These are phyloP conservation scores for Brachylomia viminalis DNA, from an alignment of 2,888 invertebrate genomes.

Conservation along the genomic window DNA sequence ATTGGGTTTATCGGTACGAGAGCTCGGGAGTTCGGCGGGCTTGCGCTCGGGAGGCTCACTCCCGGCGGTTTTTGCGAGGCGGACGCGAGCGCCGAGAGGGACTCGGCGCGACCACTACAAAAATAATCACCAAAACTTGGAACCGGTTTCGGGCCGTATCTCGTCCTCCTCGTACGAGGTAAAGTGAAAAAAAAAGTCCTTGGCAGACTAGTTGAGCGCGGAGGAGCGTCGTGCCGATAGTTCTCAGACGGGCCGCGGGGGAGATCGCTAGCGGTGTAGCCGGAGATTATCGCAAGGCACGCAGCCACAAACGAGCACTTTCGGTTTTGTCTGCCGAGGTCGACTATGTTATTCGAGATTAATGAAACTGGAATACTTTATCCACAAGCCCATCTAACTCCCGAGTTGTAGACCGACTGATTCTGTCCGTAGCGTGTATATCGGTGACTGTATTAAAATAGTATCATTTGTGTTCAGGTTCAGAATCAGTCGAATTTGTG, in stretches of 20 bases:
- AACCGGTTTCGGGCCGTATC: conserved; percentile 85
- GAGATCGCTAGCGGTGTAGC: conserved; percentile 77
- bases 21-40: conserved; percentile 83
- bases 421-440: conserved; percentile 70
- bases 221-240: conserved; percentile 70
- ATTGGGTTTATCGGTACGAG: conserved; percentile 78
- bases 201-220: conserved; percentile 76
- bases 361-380: conserved; percentile 59
- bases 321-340: conserved; percentile 61
- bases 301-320: conserved; percentile 73
- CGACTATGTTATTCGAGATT: conserved; percentile 63
- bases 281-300: conserved; percentile 69
- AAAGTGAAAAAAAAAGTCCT: conserved; percentile 83
- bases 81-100: conserved; percentile 74
- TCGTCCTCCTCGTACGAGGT: conserved; percentile 84
- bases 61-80: conserved; percentile 81
- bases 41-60: conserved; percentile 71
- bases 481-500: conserved; percentile 75
- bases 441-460: conserved; percentile 48
- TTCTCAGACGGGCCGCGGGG: conserved; percentile 80
- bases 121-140: conserved; percentile 87
- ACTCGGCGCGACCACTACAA: conserved; percentile 81
- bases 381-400: conserved; percentile 76
- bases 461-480: conserved; percentile 65
- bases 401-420: conserved; percentile 77